A percentile compares a stretch with the other conserved stretches of the same genome.
Evolutionary conservation across 1,140 invertebrate genomes (phyloP).

Genomic region (Aphelinus certus): DNA sequence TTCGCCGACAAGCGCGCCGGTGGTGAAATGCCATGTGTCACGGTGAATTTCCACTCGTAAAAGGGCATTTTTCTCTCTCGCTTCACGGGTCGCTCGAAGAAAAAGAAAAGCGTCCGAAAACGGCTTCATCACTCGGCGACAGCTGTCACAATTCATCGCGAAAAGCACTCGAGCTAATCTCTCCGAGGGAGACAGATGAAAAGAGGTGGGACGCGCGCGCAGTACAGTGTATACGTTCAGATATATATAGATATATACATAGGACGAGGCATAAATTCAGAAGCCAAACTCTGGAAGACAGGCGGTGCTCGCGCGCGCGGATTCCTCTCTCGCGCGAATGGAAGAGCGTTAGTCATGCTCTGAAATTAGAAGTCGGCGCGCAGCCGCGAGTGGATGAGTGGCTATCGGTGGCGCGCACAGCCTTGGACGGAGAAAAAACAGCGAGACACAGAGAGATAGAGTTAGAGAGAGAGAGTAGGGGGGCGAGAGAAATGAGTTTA

Average conservation of each 20-base stretch:
- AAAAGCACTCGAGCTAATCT: too few species aligned
- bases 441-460: not conserved
- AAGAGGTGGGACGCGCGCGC: too few species aligned
- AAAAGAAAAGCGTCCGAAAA: too few species aligned
- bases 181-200: too few species aligned
- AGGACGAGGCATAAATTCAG: not conserved
- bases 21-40: too few species aligned
- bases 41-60: too few species aligned
- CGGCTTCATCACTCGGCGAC: too few species aligned
- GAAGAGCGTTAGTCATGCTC: constrained; percentile 19
- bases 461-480: not conserved
- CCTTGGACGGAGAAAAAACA: not conserved
- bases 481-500: not conserved
- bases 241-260: not conserved
- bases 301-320: not conserved
- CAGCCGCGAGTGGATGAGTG: not conserved
- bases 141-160: too few species aligned
- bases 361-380: constrained; percentile 14
- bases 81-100: too few species aligned
- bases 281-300: not conserved
- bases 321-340: not conserved
- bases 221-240: too few species aligned
- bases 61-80: too few species aligned
- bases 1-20: too few species aligned
- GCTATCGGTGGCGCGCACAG: not conserved